Percentiles rank a stretch among this genome's conserved stretches.
Evolutionary conservation across 2,797 vertebrate genomes (phyloP).

Genomic region (Neosilurus mollespiculum): DNA sequence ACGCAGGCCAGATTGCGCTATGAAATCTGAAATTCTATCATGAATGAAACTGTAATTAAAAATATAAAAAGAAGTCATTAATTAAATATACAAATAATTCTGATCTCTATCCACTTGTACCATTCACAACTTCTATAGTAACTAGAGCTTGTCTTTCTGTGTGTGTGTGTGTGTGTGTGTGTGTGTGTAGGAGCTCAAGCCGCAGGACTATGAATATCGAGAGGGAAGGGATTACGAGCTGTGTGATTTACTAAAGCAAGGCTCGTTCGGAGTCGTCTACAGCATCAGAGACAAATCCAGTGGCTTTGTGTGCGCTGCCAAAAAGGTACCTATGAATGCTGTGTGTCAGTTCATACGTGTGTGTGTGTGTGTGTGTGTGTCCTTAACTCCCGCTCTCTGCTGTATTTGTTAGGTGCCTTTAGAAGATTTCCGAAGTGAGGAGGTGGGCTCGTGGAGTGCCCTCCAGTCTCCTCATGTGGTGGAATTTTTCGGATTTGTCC

Average conservation of each 20-base stretch:
- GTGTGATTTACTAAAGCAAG: slow-evolving; percentile 78
- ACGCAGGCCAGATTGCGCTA: too few relatives aligned
- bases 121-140: too few relatives aligned
- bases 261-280: slow-evolving; percentile 91
- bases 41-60: too few relatives aligned
- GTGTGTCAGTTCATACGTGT: slow-evolving; percentile 29
- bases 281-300: slow-evolving; percentile 85
- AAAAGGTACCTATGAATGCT: slow-evolving; percentile 79
- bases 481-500: slow-evolving; percentile 90
- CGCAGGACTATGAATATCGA: slow-evolving; percentile 88
- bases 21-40: too few relatives aligned
- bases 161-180: background rate
- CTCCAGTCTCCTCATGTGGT: slow-evolving; percentile 83
- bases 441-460: slow-evolving; percentile 87
- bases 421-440: slow-evolving; percentile 85
- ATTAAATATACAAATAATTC: too few relatives aligned
- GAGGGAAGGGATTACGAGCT: slow-evolving; percentile 85
- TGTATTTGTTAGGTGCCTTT: slow-evolving; percentile 77
- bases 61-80: too few relatives aligned
- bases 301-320: slow-evolving; percentile 88
- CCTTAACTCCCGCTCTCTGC: background rate
- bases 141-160: background rate
- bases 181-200: slow-evolving; percentile 81
- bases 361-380: background rate
- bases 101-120: too few relatives aligned